Percentiles rank a stretch among this genome's conserved stretches.
Evolutionary conservation across 1,140 invertebrate species (phyloP).

Genomic region (Drosophila orosa): DNA sequence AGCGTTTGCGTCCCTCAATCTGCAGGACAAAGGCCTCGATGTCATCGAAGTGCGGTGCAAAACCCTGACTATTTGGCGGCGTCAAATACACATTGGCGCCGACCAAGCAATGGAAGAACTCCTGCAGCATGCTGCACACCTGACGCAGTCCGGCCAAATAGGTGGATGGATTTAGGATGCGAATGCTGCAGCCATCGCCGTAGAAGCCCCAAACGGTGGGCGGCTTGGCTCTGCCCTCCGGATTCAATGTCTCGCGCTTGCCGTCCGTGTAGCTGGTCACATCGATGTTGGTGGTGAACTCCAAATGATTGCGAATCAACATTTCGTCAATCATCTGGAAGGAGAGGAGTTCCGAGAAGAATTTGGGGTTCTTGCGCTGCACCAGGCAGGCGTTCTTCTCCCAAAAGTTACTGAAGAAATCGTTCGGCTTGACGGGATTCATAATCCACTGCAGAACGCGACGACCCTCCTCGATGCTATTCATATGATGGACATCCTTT

Average conservation of each 20-base stretch:
- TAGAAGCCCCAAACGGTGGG: constrained; percentile 96
- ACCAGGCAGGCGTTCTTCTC: constrained; percentile 92
- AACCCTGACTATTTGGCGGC: constrained; percentile 97
- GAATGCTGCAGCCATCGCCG: constrained; percentile 94
- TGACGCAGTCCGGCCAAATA: constrained; percentile 89
- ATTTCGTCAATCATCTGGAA: constrained; percentile 91
- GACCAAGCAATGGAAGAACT: constrained; percentile 96
- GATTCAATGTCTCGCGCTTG: constrained; percentile 93
- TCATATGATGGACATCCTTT: constrained; percentile 41
- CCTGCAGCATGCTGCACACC: constrained; percentile 93
- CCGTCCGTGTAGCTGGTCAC: constrained; percentile 93
- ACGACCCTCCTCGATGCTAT: constrained; percentile 86
- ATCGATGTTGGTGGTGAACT: constrained; percentile 95
- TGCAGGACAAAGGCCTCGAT: constrained; percentile 99
- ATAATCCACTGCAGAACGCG: constrained; percentile 90
- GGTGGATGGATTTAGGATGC: constrained; percentile 97
- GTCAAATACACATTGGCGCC: constrained; percentile 98
- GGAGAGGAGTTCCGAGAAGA: constrained; percentile 91
- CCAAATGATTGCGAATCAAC: constrained; percentile 89
- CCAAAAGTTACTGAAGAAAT: constrained; percentile 90
- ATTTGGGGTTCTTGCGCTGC: constrained; percentile 87
- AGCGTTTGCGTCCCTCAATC: constrained; percentile 97
- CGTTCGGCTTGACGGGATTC: constrained; percentile 86
- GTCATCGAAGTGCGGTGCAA: constrained; percentile 99
- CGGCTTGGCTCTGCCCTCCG: constrained; percentile 89